Evolutionary conservation across 2,797 vertebrate species (phyloP), one percentile per base, ranked within the genome.

Genomic region (Buphagus erythrorhynchus): DNA sequence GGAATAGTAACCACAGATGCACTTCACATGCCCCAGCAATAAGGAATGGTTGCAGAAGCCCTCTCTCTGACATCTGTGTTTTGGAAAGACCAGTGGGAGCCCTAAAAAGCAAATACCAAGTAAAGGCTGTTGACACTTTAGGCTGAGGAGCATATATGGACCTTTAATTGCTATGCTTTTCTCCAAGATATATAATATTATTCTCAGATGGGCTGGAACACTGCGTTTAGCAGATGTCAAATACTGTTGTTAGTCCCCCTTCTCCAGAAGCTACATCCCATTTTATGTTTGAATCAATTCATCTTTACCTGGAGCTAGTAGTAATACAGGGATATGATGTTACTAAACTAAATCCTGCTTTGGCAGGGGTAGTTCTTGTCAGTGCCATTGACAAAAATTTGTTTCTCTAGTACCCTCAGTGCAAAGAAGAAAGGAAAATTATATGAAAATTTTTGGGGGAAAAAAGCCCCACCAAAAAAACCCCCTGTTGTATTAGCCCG

Each of bases 401-500:
- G 3, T 28, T 29, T 73, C 16, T 51, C 3, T 49, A 42, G 36
- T 55, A 57, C 17, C 3, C 14, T 73, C 16, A 13, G 8, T 46
- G 9, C 19, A 16, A 28, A 59, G 57, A 63, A 25, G 13, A 73
- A 92, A 54, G 17, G 24, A 55, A 85, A 86, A 45, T 5, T 2
- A 13, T 28, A 38, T 17, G 9, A 19, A 57, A 67, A 55, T 48
- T 52, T 12, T 2, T 0, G 5, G 12, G 13, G 1, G 3, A 2
- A 6, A 2, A 20, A 9, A 8, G 20, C 4, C 7, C 4, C 6
- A 35, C 9, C 13, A 51, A 24, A 10, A 13, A 55, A 25, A 67
- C 28, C 5, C 17, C 26, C 9, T 43, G 11, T 63, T 67, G 5
- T 62, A 62, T 88, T 12, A 16, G 9, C 18, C 9, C 3, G 3